Evolutionary conservation across 2,888 invertebrate genomes (phyloP).

Genomic region (Halocaridina rubra): DNA sequence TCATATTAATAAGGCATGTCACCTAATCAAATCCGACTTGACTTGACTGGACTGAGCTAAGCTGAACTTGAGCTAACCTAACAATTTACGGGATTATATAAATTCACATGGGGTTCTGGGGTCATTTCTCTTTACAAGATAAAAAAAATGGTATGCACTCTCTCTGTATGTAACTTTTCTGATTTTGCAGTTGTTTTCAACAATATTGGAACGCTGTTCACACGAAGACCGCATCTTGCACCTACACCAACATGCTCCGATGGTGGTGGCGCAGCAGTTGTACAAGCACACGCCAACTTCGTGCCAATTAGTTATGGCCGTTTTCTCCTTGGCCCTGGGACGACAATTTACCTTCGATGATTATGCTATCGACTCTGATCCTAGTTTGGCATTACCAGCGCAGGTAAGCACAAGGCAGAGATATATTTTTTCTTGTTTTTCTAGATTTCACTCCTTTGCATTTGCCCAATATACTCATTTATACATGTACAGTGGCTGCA

Average conservation of each 20-base stretch:
- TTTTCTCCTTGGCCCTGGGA: slow-evolving; percentile 39
- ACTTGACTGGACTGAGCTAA: too few relatives aligned
- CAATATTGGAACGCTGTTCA: slow-evolving; percentile 43
- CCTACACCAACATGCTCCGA: slow-evolving; percentile 36
- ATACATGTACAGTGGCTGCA: too few relatives aligned
- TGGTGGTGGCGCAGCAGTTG: slow-evolving; percentile 45
- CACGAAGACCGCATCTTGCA: slow-evolving; percentile 36
- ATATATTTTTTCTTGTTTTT: too few relatives aligned
- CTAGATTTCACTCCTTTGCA: too few relatives aligned
- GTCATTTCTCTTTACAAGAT: too few relatives aligned
- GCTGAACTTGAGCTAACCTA: too few relatives aligned
- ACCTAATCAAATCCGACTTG: too few relatives aligned
- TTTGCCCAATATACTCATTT: too few relatives aligned
- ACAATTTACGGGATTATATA: too few relatives aligned
- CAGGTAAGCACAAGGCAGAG: too few relatives aligned
- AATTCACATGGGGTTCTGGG: too few relatives aligned
- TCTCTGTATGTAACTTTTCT: background rate
- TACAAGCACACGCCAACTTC: slow-evolving; percentile 29
- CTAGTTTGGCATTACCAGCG: slow-evolving; percentile 37
- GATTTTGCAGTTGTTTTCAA: background rate
- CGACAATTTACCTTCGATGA: slow-evolving; percentile 48
- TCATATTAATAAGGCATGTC: too few relatives aligned
- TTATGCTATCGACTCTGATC: slow-evolving; percentile 47
- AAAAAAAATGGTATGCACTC: background rate
- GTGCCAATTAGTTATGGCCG: slow-evolving; percentile 20